phyloP scores from a whole-genome alignment of 1,140 invertebrate genomes.

The Sycobia sp. region DNA sequence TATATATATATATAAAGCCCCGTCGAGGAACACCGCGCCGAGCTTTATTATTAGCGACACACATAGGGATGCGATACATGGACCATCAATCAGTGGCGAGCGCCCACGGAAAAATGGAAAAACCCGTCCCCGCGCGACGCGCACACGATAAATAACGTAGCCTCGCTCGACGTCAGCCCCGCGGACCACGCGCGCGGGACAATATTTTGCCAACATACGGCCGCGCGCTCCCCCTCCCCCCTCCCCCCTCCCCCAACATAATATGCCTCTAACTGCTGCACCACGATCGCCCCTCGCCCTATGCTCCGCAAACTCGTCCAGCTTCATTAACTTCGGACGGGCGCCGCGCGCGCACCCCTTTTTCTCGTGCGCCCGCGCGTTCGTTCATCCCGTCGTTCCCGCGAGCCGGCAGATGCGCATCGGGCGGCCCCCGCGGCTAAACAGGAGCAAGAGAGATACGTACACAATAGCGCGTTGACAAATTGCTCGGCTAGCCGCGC shows the following conservation, averaged over 20 bases:
- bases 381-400: constrained; percentile 61
- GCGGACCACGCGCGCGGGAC: constrained; percentile 40
- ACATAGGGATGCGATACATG: not conserved
- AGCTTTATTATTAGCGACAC: too few relatives aligned
- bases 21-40: too few relatives aligned
- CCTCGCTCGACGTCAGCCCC: too few relatives aligned
- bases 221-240: constrained; percentile 42
- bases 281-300: too few relatives aligned
- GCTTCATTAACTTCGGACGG: too few relatives aligned
- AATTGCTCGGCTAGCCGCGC: constrained; percentile 59
- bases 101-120: constrained; percentile 33
- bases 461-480: constrained; percentile 64
- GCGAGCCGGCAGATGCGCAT: constrained; percentile 35
- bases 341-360: too few relatives aligned
- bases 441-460: too few relatives aligned
- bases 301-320: too few relatives aligned
- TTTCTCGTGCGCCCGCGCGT: constrained; percentile 36
- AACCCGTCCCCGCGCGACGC: constrained; percentile 36
- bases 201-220: constrained; percentile 61
- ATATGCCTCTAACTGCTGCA: too few relatives aligned
- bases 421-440: constrained; percentile 38
- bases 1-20: too few relatives aligned
- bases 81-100: constrained; percentile 45
- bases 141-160: not conserved
- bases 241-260: too few relatives aligned